Conservation (phyloP, 2,888 invertebrate species). For the Melinopterus prodromus region DNA sequence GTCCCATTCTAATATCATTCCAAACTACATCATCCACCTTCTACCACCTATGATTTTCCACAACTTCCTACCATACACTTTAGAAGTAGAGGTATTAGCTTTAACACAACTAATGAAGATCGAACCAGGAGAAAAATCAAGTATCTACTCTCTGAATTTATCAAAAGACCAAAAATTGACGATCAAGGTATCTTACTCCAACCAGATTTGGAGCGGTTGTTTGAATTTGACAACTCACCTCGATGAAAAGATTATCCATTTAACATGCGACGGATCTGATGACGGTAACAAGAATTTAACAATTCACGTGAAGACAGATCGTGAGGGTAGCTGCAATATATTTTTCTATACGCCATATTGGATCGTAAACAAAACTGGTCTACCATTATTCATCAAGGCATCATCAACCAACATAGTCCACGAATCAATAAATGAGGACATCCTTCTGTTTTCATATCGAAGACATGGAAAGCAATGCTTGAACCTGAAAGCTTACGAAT, state of each 20-base stretch:
- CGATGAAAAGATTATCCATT: conserved; percentile 62
- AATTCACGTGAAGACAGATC: conserved; percentile 72
- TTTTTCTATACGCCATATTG: conserved; percentile 84
- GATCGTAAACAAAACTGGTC: conserved; percentile 88
- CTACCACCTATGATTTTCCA: conserved; percentile 77
- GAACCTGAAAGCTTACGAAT: conserved; percentile 68
- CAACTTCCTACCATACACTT: conserved; percentile 79
- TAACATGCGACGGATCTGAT: conserved; percentile 70
- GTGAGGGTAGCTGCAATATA: conserved; percentile 70
- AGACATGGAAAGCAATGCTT: conserved; percentile 63
- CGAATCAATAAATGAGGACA: conserved; percentile 68
- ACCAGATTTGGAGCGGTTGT: conserved; percentile 74
- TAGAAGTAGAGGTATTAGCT: conserved; percentile 66
- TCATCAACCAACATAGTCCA: conserved; percentile 69
- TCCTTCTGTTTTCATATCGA: conserved; percentile 74
- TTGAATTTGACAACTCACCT: conserved; percentile 73
- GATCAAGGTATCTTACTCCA: conserved; percentile 69
- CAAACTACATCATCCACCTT: conserved; percentile 77
- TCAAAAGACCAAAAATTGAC: conserved; percentile 64
- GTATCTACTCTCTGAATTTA: conserved; percentile 70
- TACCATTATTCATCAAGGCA: conserved; percentile 81
- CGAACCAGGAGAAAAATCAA: conserved; percentile 76
- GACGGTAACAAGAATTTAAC: conserved; percentile 73
- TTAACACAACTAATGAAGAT: conserved; percentile 65
- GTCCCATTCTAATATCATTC: conserved; percentile 62